A percentile compares a stretch with the other conserved stretches of the same genome.
Evolutionary conservation across 92 coral and sea anemone species (phyloP).

Genomic region (Zoanthus sociatus): DNA sequence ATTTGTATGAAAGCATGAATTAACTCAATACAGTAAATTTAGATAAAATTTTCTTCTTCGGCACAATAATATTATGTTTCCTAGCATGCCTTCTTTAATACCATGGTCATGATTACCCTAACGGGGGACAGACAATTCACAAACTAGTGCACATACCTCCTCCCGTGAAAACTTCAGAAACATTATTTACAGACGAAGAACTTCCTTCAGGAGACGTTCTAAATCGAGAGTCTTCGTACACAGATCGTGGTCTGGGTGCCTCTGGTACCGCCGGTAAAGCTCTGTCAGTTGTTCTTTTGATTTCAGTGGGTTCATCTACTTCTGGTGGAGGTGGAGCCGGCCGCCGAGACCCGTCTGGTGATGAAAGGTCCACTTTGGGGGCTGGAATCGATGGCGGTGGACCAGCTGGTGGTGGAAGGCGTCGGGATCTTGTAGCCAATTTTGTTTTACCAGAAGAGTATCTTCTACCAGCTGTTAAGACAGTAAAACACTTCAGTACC

Average conservation of each 20-base stretch:
- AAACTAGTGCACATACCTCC: background rate
- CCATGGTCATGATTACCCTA: too few relatives aligned
- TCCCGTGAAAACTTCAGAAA: background rate
- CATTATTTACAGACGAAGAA: background rate
- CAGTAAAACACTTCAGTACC: background rate
- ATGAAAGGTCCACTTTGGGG: constrained; percentile 12
- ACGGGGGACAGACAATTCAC: background rate
- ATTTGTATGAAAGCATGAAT: too few relatives aligned
- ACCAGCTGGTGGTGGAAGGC: constrained; percentile 26
- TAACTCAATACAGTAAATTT: too few relatives aligned
- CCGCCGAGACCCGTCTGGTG: constrained; percentile 37
- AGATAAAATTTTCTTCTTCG: too few relatives aligned
- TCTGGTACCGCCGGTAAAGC: constrained; percentile 27
- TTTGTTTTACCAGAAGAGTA: constrained; percentile 65
- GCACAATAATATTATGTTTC: too few relatives aligned
- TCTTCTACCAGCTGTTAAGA: constrained; percentile 34
- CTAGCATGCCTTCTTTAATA: too few relatives aligned
- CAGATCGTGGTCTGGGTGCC: constrained; percentile 38
- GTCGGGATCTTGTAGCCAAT: constrained; percentile 63
- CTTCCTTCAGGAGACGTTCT: constrained; percentile 26
- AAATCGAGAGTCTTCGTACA: constrained; percentile 16
- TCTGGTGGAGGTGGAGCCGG: constrained; percentile 29
- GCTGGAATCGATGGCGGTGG: constrained; percentile 9
- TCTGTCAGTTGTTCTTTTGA: constrained; percentile 10
- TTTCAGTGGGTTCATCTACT: background rate